Evolutionary conservation across 2,113 vertebrate species (phyloP).

Genomic region (Chaetorhynchus papuensis): DNA sequence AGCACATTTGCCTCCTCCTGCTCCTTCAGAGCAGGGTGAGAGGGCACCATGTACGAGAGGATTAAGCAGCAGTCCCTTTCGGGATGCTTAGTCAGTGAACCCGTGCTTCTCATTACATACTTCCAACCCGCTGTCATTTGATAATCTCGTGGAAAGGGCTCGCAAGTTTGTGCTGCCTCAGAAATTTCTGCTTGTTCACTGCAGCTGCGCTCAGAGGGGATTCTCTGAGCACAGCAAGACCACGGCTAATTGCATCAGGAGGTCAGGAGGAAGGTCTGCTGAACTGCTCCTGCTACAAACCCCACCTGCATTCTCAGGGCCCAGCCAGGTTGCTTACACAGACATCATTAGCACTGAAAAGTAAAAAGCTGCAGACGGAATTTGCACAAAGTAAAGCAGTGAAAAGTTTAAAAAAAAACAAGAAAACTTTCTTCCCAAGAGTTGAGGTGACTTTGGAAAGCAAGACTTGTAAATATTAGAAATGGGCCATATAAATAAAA

Average conservation of each 20-base stretch:
- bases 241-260: neutral
- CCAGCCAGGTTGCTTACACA: neutral
- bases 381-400: neutral
- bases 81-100: slow-evolving; percentile 49
- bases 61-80: slow-evolving; percentile 16
- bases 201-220: slow-evolving; percentile 26
- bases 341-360: neutral
- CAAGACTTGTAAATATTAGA: neutral
- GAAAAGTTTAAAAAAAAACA: neutral
- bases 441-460: neutral
- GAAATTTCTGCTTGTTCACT: slow-evolving; percentile 6
- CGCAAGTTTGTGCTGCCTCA: slow-evolving; percentile 4
- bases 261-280: neutral
- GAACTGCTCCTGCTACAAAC: neutral
- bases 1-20: neutral
- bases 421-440: neutral
- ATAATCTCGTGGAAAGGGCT: slow-evolving; percentile 28
- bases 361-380: neutral
- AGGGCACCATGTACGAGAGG: neutral
- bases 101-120: slow-evolving; percentile 25
- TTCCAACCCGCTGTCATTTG: slow-evolving; percentile 35
- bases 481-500: neutral
- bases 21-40: neutral
- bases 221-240: neutral
- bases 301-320: neutral